These are phyloP conservation scores for Lates japonicus DNA, from an alignment of 2,797 vertebrate genomes.

Conservation along the genomic window DNA sequence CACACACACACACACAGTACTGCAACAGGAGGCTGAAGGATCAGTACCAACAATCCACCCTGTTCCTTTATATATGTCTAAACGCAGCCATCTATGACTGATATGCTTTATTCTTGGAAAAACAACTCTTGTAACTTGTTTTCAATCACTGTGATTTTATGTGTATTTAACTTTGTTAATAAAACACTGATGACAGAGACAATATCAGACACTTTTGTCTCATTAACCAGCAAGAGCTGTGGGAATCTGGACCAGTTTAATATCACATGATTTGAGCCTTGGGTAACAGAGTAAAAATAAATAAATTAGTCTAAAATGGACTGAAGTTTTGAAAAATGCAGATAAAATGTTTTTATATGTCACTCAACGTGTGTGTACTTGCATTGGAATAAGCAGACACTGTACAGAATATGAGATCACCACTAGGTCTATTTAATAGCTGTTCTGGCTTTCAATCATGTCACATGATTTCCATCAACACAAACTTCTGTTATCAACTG, in stretches of 20 bases:
- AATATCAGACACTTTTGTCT: background rate
- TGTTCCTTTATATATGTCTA: conserved; percentile 10
- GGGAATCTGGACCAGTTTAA: background rate
- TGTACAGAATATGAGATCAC: background rate
- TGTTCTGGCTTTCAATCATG: no score
- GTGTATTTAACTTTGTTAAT: conserved; percentile 51
- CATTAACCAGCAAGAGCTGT: background rate
- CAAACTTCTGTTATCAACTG: background rate
- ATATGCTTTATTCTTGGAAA: conserved; percentile 12
- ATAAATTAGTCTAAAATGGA: background rate
- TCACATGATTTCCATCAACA: background rate
- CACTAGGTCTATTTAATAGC: background rate
- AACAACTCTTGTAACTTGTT: conserved; percentile 25
- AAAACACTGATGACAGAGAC: conserved; percentile 36
- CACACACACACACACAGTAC: background rate
- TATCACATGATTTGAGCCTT: conserved; percentile 1
- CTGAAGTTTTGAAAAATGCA: background rate
- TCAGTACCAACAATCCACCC: background rate
- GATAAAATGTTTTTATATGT: background rate
- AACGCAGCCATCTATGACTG: conserved; percentile 47
- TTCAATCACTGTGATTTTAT: conserved; percentile 37
- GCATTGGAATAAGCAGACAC: no score
- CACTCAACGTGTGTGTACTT: background rate
- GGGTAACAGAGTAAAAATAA: no score
- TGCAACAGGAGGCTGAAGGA: background rate